These are phyloP conservation scores for Nyctibius bracteatus DNA, from an alignment of 2,113 vertebrate species.

Conservation along the genomic window DNA sequence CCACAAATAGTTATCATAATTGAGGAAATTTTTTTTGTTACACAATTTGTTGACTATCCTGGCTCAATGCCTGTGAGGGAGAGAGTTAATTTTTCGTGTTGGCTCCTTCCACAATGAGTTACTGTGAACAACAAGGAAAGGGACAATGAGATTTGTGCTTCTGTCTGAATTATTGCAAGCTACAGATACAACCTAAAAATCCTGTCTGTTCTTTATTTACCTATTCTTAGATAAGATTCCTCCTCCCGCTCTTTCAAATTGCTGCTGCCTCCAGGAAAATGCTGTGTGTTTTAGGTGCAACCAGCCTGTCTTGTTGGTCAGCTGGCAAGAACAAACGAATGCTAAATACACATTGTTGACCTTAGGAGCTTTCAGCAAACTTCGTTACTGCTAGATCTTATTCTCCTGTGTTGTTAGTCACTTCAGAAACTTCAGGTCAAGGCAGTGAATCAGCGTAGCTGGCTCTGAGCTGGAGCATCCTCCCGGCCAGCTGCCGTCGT, in stretches of 20 bases:
- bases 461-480: not conserved
- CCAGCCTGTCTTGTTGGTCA: not conserved
- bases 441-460: not conserved
- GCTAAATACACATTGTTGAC: not conserved
- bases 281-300: rapidly evolving
- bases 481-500: not conserved
- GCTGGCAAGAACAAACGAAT: not conserved
- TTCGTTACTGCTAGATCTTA: not conserved
- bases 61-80: not conserved
- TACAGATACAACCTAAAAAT: not conserved
- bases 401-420: not conserved
- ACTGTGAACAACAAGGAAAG: not conserved
- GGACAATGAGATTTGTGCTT: not conserved
- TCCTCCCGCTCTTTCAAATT: not conserved
- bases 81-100: not conserved
- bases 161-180: not conserved
- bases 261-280: not conserved
- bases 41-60: slow-evolving; percentile 5
- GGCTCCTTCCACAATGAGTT: not conserved
- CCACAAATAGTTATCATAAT: not conserved
- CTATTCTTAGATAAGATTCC: not conserved
- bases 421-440: not conserved
- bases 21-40: slow-evolving; percentile 3
- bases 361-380: not conserved
- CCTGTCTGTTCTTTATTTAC: not conserved